phyloP scores from a whole-genome alignment of 2,888 invertebrate species.

The Drosophila imparisetae region DNA sequence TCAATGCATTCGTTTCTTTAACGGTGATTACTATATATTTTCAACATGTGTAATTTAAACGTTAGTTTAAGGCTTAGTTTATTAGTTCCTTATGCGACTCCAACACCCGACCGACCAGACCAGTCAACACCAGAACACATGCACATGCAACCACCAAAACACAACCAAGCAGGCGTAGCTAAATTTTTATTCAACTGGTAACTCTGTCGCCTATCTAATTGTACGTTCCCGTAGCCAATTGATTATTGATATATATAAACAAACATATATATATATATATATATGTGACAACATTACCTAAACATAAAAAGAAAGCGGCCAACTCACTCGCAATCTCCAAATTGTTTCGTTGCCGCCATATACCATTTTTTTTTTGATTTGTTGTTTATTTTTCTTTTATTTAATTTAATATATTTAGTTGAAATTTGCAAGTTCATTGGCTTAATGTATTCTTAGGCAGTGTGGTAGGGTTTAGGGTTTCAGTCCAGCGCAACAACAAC shows the following conservation, averaged over 20 bases:
- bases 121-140: constrained; percentile 25
- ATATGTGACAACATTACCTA: constrained; percentile 46
- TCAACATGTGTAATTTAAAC: constrained; percentile 62
- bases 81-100: constrained; percentile 65
- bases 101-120: constrained; percentile 29
- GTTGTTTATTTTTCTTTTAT: constrained; percentile 11
- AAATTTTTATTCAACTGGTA: constrained; percentile 49
- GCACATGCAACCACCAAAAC: constrained; percentile 27
- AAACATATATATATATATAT: constrained; percentile 14
- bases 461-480: constrained; percentile 64
- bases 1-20: constrained; percentile 43
- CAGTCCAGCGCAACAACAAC: constrained; percentile 40
- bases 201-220: constrained; percentile 55
- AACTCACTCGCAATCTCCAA: constrained; percentile 31
- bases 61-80: constrained; percentile 67
- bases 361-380: constrained; percentile 11
- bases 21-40: constrained; percentile 53
- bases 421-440: constrained; percentile 42
- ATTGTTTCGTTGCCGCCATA: constrained; percentile 36
- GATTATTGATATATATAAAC: constrained; percentile 59
- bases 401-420: constrained; percentile 42
- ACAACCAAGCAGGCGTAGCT: constrained; percentile 45
- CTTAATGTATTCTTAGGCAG: constrained; percentile 50
- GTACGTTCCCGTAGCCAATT: constrained; percentile 75
- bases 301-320: constrained; percentile 25